Conservation (phyloP, 53 echinoderm and acorn worm genomes). For the Paracentrotus lividus region DNA sequence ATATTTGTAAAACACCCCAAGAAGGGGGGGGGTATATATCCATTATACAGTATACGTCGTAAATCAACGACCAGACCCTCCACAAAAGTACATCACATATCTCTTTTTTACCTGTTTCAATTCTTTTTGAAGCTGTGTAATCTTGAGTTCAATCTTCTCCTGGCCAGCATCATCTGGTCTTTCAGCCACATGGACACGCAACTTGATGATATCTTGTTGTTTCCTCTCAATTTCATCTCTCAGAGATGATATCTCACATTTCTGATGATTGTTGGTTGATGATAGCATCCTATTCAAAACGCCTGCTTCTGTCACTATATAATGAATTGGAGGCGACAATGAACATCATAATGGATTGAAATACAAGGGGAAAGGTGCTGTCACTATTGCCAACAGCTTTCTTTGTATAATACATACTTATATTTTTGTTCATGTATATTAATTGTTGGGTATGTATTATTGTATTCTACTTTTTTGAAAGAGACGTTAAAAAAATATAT, state of each 20-base stretch:
- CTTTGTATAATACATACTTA: no score
- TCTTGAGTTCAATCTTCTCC: slow-evolving; percentile 19
- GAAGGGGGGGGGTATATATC: no score
- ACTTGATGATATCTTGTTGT: slow-evolving; percentile 69
- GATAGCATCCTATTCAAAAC: slow-evolving; percentile 75
- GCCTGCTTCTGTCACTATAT: slow-evolving; percentile 75
- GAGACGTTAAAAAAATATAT: no score
- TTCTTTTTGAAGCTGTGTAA: slow-evolving; percentile 55
- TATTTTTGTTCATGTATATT: no score
- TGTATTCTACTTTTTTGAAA: no score
- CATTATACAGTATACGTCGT: no score
- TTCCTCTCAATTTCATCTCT: slow-evolving; percentile 72
- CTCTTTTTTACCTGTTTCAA: slow-evolving; percentile 17
- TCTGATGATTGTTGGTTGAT: slow-evolving; percentile 81
- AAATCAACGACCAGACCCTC: no score
- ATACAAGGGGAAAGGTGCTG: no score
- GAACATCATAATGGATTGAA: no score
- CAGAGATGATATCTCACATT: slow-evolving; percentile 70
- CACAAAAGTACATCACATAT: not conserved
- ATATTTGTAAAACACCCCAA: no score
- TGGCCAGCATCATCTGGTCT: slow-evolving; percentile 39
- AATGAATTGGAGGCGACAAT: not conserved
- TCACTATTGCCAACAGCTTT: no score
- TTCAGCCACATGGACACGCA: slow-evolving; percentile 61
- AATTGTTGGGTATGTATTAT: no score